phyloP scores from a whole-genome alignment of 2,888 invertebrate genomes.

The Scaptomyza parva region DNA sequence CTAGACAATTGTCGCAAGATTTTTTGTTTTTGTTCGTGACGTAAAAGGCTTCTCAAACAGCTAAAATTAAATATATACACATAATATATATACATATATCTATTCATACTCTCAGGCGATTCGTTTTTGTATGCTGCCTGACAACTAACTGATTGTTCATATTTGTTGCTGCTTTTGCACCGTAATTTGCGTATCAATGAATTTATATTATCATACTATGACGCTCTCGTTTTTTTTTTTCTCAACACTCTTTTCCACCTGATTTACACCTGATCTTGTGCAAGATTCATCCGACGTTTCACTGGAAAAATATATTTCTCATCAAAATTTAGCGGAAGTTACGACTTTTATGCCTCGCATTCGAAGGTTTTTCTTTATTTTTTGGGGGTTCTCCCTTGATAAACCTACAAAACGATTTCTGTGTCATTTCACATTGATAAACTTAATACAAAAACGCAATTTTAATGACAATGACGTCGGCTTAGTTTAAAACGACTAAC shows the following conservation, averaged over 20 bases:
- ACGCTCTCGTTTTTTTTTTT: constrained; percentile 6
- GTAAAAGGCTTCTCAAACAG: constrained; percentile 39
- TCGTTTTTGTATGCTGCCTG: constrained; percentile 34
- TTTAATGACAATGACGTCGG: constrained; percentile 11
- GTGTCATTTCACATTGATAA: constrained; percentile 44
- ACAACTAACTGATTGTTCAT: constrained; percentile 46
- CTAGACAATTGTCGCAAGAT: constrained; percentile 38
- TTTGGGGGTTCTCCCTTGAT: constrained; percentile 46
- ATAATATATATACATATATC: constrained; percentile 2
- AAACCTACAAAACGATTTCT: constrained; percentile 24
- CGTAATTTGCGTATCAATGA: constrained; percentile 61
- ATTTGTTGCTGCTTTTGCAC: not conserved
- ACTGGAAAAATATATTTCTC: constrained; percentile 62
- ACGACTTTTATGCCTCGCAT: constrained; percentile 2
- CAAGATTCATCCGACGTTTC: constrained; percentile 69
- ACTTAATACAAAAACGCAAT: not conserved
- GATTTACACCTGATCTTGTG: constrained; percentile 39
- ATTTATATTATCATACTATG: constrained; percentile 24
- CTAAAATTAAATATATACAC: constrained; percentile 29
- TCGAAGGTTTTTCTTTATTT: constrained; percentile 13
- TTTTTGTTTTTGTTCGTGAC: constrained; percentile 38
- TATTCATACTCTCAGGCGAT: constrained; percentile 9
- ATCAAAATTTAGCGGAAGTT: constrained; percentile 58
- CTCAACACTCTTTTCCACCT: not conserved
- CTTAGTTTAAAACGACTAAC: constrained; percentile 12